A percentile compares a stretch with the other conserved stretches of the same genome.
phyloP scores from a whole-genome alignment of 2,113 vertebrate species.

The Mormyrus iriodes region DNA sequence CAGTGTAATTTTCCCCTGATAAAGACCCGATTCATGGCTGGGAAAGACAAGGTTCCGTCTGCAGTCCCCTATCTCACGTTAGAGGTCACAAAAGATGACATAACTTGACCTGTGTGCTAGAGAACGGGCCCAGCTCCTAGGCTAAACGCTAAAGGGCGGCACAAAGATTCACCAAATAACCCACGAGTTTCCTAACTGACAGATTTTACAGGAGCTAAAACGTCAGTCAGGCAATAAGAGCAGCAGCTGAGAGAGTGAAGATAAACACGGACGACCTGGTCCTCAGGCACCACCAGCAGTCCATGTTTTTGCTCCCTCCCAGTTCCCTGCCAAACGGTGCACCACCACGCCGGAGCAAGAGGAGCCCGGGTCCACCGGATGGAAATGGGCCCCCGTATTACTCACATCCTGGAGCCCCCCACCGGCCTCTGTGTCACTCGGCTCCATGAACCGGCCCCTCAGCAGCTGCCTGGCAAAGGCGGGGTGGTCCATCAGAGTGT shows the following conservation, averaged over 20 bases:
- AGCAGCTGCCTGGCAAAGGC: conserved; percentile 74
- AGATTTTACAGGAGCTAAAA: no score
- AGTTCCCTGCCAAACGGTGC: no score
- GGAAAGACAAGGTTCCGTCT: background rate
- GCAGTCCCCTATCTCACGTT: background rate
- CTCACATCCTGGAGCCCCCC: conserved; percentile 41
- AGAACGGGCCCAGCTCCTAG: background rate
- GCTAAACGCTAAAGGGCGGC: background rate
- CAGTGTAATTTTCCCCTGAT: background rate
- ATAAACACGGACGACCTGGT: background rate
- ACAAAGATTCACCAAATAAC: background rate
- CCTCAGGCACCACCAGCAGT: no score
- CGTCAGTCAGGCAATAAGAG: background rate
- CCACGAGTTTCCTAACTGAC: background rate
- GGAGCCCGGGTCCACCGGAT: background rate
- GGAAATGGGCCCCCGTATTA: background rate
- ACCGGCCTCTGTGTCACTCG: conserved; percentile 17
- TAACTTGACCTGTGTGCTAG: background rate
- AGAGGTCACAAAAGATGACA: background rate
- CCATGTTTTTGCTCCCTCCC: no score
- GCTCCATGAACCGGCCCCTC: conserved; percentile 66
- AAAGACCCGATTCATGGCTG: background rate
- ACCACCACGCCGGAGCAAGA: background rate
- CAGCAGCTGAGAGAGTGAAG: background rate
- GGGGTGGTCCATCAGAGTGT: conserved; percentile 83